Base-by-base conservation (phyloP, 2,797 vertebrate species). In the Sebastes melanostomus region DNA sequence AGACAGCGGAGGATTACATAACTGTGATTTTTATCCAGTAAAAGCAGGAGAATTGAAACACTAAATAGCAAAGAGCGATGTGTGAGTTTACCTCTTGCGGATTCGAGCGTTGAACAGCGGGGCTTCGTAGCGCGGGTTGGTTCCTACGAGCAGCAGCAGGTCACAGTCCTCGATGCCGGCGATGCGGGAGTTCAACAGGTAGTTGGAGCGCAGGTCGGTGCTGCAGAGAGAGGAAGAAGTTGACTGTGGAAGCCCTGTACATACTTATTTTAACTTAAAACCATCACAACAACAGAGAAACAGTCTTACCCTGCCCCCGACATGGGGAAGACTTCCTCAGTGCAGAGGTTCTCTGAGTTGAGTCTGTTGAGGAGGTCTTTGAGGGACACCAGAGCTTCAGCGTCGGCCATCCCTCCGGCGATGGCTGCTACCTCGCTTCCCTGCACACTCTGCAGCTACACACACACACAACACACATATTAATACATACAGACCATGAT, bases 41-140 rank as follows among this genome's bases (percentile, higher is more conserved):
- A 38, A 27, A 38, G 14, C 5, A 38, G 20, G 50, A 24, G 20
- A 5, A 22, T 16, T 16, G 2, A 59, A 24, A 22, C 5, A 20
- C 20, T 5, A 5, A 79, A 22, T 10, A 2, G 34, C 34, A 36
- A 36, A 36, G 16, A 38, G 20, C 8, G 29, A 30, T 0, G n/a
- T 12, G 4, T 4, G 27, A 8, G 2, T 60, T 30, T 73, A 96
- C 95, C 95, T 95, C 89, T 96, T 96, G 66, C 98, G 95, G 93
- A 99, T 94, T 80, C 97, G 96, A 67, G 97, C 96, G 70, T 99
- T 99, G 90, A 99, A 99, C 27, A 99, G 93, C 0, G 98, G 98
- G 11, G 98, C 98, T 88, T 99, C 98, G 61, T 97, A 99, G 78
- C 98, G 97, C 46, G 98, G 98, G 93, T 99, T 99, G 54, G 97